phyloP scores from a whole-genome alignment of 2,888 invertebrate species.

The Galerucella nymphaeae region DNA sequence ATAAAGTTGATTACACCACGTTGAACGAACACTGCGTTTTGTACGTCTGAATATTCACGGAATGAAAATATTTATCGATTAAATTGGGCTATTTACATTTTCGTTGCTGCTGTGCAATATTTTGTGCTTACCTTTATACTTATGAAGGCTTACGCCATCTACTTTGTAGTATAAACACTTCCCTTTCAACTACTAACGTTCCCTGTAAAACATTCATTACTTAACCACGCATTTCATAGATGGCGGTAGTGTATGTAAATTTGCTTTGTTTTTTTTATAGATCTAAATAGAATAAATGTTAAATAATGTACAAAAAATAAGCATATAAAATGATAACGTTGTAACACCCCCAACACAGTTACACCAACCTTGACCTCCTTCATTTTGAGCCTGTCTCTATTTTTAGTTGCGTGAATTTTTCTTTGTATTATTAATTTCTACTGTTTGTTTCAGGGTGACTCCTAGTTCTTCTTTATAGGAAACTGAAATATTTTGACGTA shows the following conservation, averaged over 20 bases:
- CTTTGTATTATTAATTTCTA: neutral
- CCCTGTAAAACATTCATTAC: neutral
- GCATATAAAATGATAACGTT: too few species aligned
- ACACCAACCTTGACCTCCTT: neutral
- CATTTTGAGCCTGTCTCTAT: neutral
- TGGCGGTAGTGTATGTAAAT: neutral
- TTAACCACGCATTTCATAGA: neutral
- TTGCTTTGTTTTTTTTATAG: too few species aligned
- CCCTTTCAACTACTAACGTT: too few species aligned
- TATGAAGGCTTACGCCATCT: slow-evolving; percentile 32
- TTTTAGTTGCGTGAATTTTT: neutral
- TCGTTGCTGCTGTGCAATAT: slow-evolving; percentile 28
- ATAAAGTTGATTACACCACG: slow-evolving; percentile 7
- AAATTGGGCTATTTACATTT: slow-evolving; percentile 35
- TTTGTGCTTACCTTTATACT: neutral
- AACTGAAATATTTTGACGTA: too few species aligned
- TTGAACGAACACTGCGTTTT: slow-evolving; percentile 32
- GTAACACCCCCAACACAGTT: neutral
- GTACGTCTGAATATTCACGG: slow-evolving; percentile 41
- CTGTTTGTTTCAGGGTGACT: neutral
- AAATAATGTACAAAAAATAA: too few species aligned
- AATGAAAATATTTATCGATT: slow-evolving; percentile 44
- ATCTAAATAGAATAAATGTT: too few species aligned
- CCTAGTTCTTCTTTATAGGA: too few species aligned
- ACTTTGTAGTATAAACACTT: neutral